Conservation (phyloP, 1,140 invertebrate species). For the Trinorchestia longiramus region DNA sequence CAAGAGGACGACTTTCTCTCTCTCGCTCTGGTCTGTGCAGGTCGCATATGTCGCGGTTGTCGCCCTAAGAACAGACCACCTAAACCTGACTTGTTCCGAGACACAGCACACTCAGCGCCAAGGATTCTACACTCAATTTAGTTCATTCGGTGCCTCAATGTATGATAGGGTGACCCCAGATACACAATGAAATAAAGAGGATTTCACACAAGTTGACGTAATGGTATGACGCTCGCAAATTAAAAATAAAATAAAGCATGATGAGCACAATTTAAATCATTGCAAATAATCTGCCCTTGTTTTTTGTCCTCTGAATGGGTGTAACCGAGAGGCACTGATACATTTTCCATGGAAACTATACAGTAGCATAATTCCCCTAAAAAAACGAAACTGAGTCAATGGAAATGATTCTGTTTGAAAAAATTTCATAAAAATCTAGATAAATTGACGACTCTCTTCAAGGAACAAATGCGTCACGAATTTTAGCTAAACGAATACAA, state of each 20-base stretch:
- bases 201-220: neutral
- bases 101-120: neutral
- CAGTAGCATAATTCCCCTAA: neutral
- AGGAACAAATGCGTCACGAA: neutral
- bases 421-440: neutral
- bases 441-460: neutral
- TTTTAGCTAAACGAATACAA: neutral
- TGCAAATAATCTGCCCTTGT: neutral
- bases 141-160: neutral
- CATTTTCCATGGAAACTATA: neutral
- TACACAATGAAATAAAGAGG: neutral
- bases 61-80: neutral
- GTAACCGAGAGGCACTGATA: neutral
- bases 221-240: neutral
- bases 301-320: neutral
- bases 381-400: neutral
- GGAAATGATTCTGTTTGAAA: neutral
- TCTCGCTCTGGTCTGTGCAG: neutral
- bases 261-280: neutral
- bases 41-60: neutral
- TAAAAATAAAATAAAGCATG: neutral
- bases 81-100: neutral
- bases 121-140: neutral
- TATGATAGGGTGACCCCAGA: neutral
- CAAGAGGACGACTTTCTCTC: neutral